Evolutionary conservation across 1,140 invertebrate genomes (phyloP).

Genomic region (Anastrepha ludens): DNA sequence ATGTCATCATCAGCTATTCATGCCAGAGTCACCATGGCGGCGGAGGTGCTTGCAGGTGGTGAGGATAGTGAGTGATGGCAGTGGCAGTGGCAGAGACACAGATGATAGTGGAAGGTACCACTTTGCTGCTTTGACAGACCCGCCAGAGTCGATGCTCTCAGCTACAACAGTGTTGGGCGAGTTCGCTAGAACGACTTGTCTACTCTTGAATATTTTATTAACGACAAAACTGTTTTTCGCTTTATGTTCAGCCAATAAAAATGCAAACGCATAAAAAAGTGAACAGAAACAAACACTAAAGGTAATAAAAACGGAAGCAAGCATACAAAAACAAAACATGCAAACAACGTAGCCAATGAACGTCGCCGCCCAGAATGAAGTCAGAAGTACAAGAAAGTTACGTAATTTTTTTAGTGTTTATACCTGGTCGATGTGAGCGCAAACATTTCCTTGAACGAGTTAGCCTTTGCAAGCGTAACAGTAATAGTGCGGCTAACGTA

Average conservation of each 20-base stretch:
- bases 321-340: background rate
- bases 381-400: background rate
- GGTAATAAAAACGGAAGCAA: conserved; percentile 21
- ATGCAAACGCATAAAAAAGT: background rate
- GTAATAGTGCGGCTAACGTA: no score
- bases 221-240: background rate
- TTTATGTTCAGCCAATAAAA: background rate
- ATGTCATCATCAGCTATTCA: background rate
- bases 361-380: background rate
- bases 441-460: background rate
- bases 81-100: background rate
- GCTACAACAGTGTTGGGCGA: background rate
- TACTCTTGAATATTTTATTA: conserved; percentile 35
- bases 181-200: conserved; percentile 8
- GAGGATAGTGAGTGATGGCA: background rate
- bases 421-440: background rate
- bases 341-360: background rate
- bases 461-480: background rate
- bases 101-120: background rate
- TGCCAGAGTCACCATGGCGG: background rate
- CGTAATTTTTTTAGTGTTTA: conserved; percentile 21
- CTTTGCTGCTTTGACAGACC: background rate
- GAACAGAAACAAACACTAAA: conserved; percentile 1
- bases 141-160: background rate
- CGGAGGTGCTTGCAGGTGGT: background rate